phyloP scores from a whole-genome alignment of 2,113 vertebrate genomes.

The Cynocephalus volans region DNA sequence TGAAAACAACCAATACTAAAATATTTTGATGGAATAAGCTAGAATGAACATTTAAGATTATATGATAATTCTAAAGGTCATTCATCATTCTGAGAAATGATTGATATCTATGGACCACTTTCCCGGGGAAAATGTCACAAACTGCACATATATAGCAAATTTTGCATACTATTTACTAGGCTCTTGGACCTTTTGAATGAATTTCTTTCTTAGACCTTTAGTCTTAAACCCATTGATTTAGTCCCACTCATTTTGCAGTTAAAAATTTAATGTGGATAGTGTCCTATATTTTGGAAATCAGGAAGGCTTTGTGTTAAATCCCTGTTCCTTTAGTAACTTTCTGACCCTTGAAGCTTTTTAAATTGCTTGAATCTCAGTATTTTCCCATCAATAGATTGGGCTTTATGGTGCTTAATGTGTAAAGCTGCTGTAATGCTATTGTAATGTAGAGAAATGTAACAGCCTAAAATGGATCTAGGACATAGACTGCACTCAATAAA shows the following conservation, averaged over 20 bases:
- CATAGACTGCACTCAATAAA: not conserved
- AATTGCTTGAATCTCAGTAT: not conserved
- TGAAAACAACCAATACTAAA: not conserved
- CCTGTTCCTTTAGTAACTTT: not conserved
- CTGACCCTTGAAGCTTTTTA: not conserved
- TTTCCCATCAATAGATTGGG: not conserved
- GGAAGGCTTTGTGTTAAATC: not conserved
- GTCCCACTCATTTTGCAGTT: not conserved
- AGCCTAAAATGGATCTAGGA: not conserved
- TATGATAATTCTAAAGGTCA: not conserved
- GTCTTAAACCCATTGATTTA: not conserved
- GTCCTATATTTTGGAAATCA: not conserved
- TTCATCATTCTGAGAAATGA: not conserved
- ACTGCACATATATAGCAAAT: not conserved
- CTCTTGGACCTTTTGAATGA: not conserved
- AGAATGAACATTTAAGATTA: not conserved
- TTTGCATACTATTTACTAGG: not conserved
- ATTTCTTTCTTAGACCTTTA: constrained; percentile 9
- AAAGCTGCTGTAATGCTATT: not conserved
- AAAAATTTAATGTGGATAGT: not conserved
- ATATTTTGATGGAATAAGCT: not conserved
- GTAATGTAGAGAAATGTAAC: not conserved
- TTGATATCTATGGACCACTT: not conserved
- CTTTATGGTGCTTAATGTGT: not conserved
- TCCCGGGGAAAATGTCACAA: not conserved